phyloP scores from a whole-genome alignment of 2,888 invertebrate genomes.

The Polyommatus icarus region DNA sequence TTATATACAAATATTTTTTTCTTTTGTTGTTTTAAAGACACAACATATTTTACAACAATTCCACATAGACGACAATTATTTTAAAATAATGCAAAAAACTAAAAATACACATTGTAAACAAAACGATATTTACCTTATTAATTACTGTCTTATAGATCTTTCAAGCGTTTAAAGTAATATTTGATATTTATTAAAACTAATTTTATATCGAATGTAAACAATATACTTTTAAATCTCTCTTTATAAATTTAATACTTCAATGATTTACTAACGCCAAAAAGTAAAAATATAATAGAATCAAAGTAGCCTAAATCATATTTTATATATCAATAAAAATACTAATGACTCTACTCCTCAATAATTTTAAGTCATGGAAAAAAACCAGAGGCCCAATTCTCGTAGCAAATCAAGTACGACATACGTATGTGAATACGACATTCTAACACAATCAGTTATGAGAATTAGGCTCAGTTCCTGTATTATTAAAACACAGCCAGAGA shows the following conservation, averaged over 20 bases:
- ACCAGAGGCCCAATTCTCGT: neutral
- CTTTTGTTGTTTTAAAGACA: constrained; percentile 3
- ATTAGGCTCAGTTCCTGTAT: neutral
- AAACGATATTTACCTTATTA: neutral
- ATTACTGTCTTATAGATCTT: constrained; percentile 7
- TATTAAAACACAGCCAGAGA: constrained; percentile 23
- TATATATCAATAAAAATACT: neutral
- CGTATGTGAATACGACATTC: neutral
- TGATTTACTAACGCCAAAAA: constrained; percentile 8
- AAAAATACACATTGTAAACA: neutral
- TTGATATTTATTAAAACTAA: constrained; percentile 17
- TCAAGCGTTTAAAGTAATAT: constrained; percentile 16
- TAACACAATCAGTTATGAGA: neutral
- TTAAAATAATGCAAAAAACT: neutral
- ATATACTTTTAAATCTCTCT: constrained; percentile 13
- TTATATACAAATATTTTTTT: neutral
- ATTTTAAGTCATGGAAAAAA: constrained; percentile 1
- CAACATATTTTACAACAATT: neutral
- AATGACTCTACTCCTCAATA: neutral
- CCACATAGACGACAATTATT: neutral
- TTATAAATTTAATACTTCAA: neutral
- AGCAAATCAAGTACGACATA: neutral
- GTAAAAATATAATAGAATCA: neutral
- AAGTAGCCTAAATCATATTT: neutral
- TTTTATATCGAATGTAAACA: constrained; percentile 39